Evolutionary conservation across 2,797 vertebrate species (phyloP).

Genomic region (Clarias fuscus): DNA sequence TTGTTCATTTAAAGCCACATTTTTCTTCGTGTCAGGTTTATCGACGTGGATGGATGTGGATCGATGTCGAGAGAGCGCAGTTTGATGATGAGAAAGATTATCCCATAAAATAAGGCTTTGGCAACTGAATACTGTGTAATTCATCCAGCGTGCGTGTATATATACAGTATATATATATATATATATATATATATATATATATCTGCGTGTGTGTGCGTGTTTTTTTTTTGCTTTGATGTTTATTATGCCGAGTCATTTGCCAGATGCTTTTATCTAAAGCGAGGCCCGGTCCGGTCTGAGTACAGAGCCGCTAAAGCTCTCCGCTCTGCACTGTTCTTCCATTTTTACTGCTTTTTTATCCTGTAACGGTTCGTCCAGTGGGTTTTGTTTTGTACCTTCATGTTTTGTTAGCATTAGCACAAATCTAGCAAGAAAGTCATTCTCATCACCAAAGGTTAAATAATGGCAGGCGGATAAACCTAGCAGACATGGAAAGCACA

Average conservation of each 20-base stretch:
- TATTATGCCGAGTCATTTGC: conserved; percentile 7
- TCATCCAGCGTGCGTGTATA: background rate
- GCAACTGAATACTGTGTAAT: conserved; percentile 2
- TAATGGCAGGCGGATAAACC: background rate
- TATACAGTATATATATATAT: no score
- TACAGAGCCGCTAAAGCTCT: background rate
- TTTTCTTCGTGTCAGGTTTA: conserved; percentile 22
- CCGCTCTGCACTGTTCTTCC: background rate
- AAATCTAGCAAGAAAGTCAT: background rate
- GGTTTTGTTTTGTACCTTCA: background rate
- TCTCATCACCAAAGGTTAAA: background rate
- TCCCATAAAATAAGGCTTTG: conserved; percentile 27
- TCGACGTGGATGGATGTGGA: conserved; percentile 17
- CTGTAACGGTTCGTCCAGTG: background rate
- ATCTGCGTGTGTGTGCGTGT: conserved; percentile 1
- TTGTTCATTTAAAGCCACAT: conserved; percentile 22
- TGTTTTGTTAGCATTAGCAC: no score
- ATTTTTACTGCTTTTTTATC: background rate
- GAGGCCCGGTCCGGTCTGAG: background rate
- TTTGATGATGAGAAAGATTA: conserved; percentile 29
- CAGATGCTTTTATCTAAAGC: conserved; percentile 1
- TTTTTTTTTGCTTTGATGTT: background rate
- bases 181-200: no score
- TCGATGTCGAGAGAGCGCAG: conserved; percentile 16
- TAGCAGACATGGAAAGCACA: background rate